Percentiles rank a stretch among this genome's conserved stretches.
phyloP scores from a whole-genome alignment of 2,113 vertebrate species.

The Thomomys bottae region DNA sequence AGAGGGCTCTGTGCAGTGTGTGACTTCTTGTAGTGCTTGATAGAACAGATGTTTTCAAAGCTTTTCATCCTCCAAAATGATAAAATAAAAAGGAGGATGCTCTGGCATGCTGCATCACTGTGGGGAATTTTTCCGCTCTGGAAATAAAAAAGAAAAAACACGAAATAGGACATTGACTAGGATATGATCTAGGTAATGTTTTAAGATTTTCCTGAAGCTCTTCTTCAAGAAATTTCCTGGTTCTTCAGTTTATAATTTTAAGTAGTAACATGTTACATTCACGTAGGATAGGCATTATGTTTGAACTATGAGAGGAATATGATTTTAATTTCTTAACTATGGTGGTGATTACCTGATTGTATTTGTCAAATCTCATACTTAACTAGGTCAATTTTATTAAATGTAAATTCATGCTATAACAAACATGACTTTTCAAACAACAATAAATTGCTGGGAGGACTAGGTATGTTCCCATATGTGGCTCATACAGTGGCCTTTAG shows the following conservation, averaged over 20 bases:
- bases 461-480: not conserved
- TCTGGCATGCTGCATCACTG: conserved; percentile 56
- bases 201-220: conserved; percentile 57
- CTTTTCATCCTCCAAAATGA: conserved; percentile 76
- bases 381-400: too few relatives aligned
- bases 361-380: too few relatives aligned
- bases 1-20: conserved; percentile 3
- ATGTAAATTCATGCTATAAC: too few relatives aligned
- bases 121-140: conserved; percentile 71
- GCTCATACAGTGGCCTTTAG: not conserved
- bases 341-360: too few relatives aligned
- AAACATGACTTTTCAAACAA: too few relatives aligned
- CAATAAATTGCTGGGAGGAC: not conserved
- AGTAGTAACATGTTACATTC: conserved; percentile 40
- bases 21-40: conserved; percentile 55
- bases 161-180: conserved; percentile 58
- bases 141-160: not conserved
- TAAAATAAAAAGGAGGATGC: conserved; percentile 69
- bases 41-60: conserved; percentile 68
- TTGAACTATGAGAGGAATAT: too few relatives aligned
- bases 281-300: not conserved
- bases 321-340: too few relatives aligned
- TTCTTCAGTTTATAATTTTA: conserved; percentile 30
- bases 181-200: conserved; percentile 3
- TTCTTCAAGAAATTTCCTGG: conserved; percentile 58